A percentile compares a stretch with the other conserved stretches of the same genome.
Conservation (phyloP, 2,888 invertebrate genomes). For the Stenolophus ochropezus region DNA sequence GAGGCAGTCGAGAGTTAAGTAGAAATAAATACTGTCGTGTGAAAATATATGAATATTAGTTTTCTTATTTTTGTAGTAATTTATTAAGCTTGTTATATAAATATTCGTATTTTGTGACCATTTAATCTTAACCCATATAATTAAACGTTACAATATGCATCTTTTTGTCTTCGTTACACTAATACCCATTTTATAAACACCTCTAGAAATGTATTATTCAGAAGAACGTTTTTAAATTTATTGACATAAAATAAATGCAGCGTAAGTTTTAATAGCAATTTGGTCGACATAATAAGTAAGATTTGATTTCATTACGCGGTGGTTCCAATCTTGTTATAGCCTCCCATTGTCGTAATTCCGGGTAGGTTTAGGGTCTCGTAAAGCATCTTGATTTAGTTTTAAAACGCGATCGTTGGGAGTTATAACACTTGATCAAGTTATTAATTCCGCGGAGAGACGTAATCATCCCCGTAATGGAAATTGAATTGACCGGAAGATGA, state of each 20-base stretch:
- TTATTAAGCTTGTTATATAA: too few species aligned
- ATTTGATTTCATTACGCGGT: background rate
- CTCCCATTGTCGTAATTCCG: background rate
- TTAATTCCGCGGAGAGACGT: background rate
- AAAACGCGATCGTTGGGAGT: constrained; percentile 12
- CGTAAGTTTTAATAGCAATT: background rate
- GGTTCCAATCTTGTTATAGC: background rate
- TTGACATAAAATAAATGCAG: background rate
- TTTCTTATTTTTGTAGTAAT: too few species aligned
- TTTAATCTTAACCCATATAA: too few species aligned
- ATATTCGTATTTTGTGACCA: too few species aligned
- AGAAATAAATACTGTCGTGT: too few species aligned
- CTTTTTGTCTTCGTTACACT: too few species aligned
- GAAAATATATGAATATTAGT: too few species aligned
- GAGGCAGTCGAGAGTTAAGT: too few species aligned
- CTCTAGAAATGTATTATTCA: too few species aligned
- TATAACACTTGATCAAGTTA: constrained; percentile 8
- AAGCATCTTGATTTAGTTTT: constrained; percentile 8
- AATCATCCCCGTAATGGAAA: background rate
- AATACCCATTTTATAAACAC: too few species aligned
- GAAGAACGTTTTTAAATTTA: too few species aligned
- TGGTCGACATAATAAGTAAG: background rate
- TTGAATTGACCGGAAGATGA: background rate
- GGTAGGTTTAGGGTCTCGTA: background rate
- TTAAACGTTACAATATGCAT: too few species aligned